A percentile compares a stretch with the other conserved stretches of the same genome.
Evolutionary conservation across 2,888 invertebrate genomes (phyloP).

Genomic region (Meta bourneti): DNA sequence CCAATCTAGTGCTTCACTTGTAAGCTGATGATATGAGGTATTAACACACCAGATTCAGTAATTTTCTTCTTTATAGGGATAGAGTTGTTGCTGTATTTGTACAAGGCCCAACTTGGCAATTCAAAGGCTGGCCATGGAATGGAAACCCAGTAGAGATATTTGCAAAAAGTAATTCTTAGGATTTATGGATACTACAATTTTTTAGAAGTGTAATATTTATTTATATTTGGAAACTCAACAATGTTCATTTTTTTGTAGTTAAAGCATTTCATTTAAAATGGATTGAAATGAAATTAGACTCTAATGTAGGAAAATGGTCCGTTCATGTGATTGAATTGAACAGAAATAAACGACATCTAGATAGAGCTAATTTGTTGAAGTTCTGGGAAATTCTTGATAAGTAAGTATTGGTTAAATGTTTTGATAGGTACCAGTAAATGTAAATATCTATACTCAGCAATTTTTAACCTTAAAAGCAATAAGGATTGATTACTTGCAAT

Average conservation of each 20-base stretch:
- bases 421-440: too few relatives aligned
- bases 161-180: conserved; percentile 88
- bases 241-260: conserved; percentile 84
- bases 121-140: conserved; percentile 99
- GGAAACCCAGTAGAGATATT: conserved; percentile 99
- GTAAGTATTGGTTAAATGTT: conserved; percentile 83
- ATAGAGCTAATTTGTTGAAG: conserved; percentile 95
- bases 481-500: conserved; percentile 78
- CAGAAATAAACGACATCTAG: conserved; percentile 96
- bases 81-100: conserved; percentile 99
- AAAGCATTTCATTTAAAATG: conserved; percentile 98
- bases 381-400: conserved; percentile 99
- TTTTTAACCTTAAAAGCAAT: too few relatives aligned
- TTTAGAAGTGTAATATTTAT: not conserved
- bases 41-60: too few relatives aligned
- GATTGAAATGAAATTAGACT: conserved; percentile 95
- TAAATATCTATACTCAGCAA: too few relatives aligned
- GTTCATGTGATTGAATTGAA: conserved; percentile 96
- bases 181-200: not conserved
- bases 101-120: conserved; percentile 99
- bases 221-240: not conserved
- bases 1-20: too few relatives aligned
- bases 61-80: conserved; percentile 83
- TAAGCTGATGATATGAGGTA: too few relatives aligned
- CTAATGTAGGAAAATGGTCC: conserved; percentile 97